Conservation (phyloP, 2,888 invertebrate species). For the Eupithecia inturbata region DNA sequence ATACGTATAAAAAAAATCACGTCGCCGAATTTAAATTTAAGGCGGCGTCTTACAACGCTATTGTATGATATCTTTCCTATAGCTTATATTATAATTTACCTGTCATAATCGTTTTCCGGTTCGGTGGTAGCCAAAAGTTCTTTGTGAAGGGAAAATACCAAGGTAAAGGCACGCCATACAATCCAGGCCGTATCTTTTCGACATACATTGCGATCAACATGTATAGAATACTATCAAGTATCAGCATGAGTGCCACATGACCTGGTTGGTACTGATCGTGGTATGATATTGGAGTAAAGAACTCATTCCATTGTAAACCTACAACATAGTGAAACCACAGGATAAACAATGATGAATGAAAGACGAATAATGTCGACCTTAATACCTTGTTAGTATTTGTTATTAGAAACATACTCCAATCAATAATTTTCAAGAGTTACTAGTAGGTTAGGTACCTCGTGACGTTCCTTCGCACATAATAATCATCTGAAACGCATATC, state of each 20-base stretch:
- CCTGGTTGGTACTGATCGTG: slow-evolving; percentile 90
- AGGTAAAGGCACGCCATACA: slow-evolving; percentile 91
- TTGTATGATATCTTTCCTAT: not conserved
- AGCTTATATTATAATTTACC: slow-evolving; percentile 52
- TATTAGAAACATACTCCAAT: not conserved
- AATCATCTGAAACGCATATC: slow-evolving; percentile 90
- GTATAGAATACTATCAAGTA: slow-evolving; percentile 89
- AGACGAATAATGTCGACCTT: not conserved
- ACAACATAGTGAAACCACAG: slow-evolving; percentile 20
- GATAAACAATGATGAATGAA: not conserved
- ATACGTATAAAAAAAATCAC: not conserved
- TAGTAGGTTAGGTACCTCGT: slow-evolving; percentile 73
- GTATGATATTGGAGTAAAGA: slow-evolving; percentile 86
- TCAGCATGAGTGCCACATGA: slow-evolving; percentile 88
- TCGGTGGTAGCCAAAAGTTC: slow-evolving; percentile 81
- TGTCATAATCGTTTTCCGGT: slow-evolving; percentile 58
- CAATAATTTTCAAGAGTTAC: not conserved
- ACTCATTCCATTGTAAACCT: slow-evolving; percentile 87
- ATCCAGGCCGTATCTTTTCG: slow-evolving; percentile 94
- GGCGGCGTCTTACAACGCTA: not conserved
- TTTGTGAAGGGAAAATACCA: slow-evolving; percentile 92
- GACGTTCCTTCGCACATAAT: slow-evolving; percentile 90
- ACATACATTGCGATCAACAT: slow-evolving; percentile 92
- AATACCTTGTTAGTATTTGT: not conserved
- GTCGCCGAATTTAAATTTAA: not conserved